A percentile compares a stretch with the other conserved stretches of the same genome.
Conservation (phyloP, 2,888 invertebrate genomes). For the Erebia palarica region DNA sequence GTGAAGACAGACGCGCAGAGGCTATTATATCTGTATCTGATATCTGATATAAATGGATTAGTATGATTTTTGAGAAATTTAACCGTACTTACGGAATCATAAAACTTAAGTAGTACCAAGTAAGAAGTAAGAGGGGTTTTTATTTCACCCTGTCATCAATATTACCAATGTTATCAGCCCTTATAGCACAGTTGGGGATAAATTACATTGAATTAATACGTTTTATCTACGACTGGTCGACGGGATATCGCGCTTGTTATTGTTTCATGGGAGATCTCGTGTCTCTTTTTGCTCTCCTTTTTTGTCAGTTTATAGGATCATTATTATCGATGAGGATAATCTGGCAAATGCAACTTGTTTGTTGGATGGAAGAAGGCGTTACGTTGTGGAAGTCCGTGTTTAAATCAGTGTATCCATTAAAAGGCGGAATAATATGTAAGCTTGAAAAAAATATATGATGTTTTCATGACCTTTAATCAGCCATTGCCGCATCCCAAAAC, state of each 20-base stretch:
- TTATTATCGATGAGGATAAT: neutral
- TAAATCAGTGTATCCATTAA: no score
- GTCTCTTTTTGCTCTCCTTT: slow-evolving; percentile 5
- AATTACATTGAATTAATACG: slow-evolving; percentile 30
- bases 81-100: neutral
- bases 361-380: neutral
- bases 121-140: neutral
- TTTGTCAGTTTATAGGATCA: slow-evolving; percentile 5
- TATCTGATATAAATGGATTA: no score
- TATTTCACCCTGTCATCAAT: slow-evolving; percentile 3
- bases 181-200: slow-evolving; percentile 7
- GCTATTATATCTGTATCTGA: no score
- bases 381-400: no score
- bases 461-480: no score
- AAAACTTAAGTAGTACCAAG: neutral
- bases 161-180: slow-evolving; percentile 16
- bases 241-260: slow-evolving; percentile 23
- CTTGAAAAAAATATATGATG: no score
- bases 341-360: neutral
- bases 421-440: no score
- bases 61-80: no score
- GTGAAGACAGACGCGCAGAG: no score
- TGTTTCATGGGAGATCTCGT: slow-evolving; percentile 2
- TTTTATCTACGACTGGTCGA: slow-evolving; percentile 24
- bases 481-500: no score